Evolutionary conservation across 2,113 vertebrate genomes (phyloP).

Genomic region (Erythrolamprus reginae): DNA sequence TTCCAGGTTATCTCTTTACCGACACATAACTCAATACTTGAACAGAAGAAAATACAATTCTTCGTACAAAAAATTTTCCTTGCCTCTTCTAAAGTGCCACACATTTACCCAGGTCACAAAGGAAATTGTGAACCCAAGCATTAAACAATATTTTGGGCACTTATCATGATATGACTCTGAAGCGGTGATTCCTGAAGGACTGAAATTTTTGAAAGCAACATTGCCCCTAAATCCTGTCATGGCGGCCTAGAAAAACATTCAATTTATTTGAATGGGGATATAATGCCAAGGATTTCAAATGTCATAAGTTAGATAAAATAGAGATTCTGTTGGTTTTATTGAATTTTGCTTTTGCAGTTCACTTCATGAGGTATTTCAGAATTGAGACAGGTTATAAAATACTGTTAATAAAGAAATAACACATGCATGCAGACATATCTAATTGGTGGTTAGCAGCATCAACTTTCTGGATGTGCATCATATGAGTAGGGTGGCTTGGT

Average conservation of each 20-base stretch:
- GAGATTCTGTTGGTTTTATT: neutral
- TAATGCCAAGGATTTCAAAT: neutral
- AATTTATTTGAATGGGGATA: neutral
- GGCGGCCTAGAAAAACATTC: neutral
- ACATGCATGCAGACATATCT: neutral
- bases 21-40: neutral
- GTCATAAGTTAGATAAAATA: neutral
- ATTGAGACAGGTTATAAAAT: neutral
- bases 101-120: neutral
- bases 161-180: neutral
- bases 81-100: neutral
- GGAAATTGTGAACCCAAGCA: neutral
- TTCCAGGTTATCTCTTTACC: neutral
- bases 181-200: neutral
- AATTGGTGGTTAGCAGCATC: no score
- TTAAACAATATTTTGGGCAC: neutral
- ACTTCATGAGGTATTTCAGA: neutral
- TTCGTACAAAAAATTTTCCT: neutral
- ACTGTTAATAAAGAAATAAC: neutral
- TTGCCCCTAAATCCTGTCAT: neutral
- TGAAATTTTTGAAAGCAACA: neutral
- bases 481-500: no score
- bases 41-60: neutral
- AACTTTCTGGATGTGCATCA: no score
- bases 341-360: neutral